These are phyloP conservation scores for Mya arenaria DNA, from an alignment of 1,140 invertebrate genomes.

Conservation along the genomic window DNA sequence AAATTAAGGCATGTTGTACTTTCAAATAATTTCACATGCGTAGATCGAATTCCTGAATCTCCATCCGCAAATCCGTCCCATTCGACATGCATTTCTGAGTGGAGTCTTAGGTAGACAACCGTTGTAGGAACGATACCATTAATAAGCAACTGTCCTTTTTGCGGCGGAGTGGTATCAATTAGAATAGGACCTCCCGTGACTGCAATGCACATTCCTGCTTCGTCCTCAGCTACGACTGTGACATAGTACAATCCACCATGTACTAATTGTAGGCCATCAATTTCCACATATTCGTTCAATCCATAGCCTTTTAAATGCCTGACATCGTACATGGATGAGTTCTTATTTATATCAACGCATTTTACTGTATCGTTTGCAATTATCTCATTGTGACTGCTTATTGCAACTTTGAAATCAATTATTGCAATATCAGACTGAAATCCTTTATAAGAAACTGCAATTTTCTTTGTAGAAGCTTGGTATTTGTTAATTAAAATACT, in stretches of 20 bases:
- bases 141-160: not conserved
- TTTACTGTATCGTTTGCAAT: slow-evolving; percentile 21
- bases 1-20: not conserved
- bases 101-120: not conserved
- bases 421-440: slow-evolving; percentile 30
- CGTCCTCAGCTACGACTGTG: slow-evolving; percentile 2
- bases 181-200: not conserved
- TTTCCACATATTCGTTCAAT: not conserved
- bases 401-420: slow-evolving; percentile 17
- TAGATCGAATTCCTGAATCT: not conserved
- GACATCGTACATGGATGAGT: slow-evolving; percentile 11
- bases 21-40: not conserved
- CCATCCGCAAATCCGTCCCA: not conserved
- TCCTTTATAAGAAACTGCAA: slow-evolving; percentile 25
- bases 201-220: slow-evolving; percentile 1
- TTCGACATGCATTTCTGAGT: not conserved
- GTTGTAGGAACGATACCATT: not conserved
- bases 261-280: not conserved
- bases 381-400: slow-evolving; percentile 13
- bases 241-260: slow-evolving; percentile 12
- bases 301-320: not conserved
- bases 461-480: not conserved
- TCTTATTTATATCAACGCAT: not conserved
- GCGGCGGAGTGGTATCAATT: slow-evolving; percentile 1
- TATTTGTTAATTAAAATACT: slow-evolving; percentile 7